Evolutionary conservation across 2,888 invertebrate genomes (phyloP), one percentile per base, ranked within the genome.

Genomic region (Esperia sulphurella): DNA sequence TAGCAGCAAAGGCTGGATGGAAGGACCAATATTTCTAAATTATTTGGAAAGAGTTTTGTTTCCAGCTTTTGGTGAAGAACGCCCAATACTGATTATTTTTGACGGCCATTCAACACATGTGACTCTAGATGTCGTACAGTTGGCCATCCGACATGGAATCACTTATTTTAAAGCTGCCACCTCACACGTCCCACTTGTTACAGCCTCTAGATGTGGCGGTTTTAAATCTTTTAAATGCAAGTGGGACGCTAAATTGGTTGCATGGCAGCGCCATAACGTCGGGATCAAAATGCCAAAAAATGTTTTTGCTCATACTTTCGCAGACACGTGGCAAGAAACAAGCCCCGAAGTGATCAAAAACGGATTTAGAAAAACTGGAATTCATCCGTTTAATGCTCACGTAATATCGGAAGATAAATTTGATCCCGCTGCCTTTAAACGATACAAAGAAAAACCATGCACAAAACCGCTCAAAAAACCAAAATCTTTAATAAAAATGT

Each of bases 1-100:
- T 1, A 73, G 69, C 40, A 50, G 14, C 12, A 68, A 61, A 10
- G 71, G 76, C 0, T 70, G 68, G 71, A 72, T 66, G 64, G 67
- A 66, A 14, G 61, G 57, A 28, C 55, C 58, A 12, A 68, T 70
- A 8, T 76, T 74, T 46, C 45, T 52, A 12, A 68, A 68, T 50
- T 75, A 71, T 46, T 50, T 74, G 37, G 40, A 53, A 58, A 67
- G 65, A 49, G 45, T 58, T 42, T 13, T 74, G 3, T 60, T 72
- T 28, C 67, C 64, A 42, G 46, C 6, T 43, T 21, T 65, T 0
- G 67, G 69, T 8, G 47, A 59, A 40, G 62, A 68, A 41, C 37
- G 68, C 28, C 71, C 71, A 10, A 61, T 65, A 1, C 51, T 45
- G 13, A 12, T 72, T n/a, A 57, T 74, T 31, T 69, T 67, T 45